These are phyloP conservation scores for Rousettus madagascariensis DNA, from an alignment of 2,797 vertebrate species.

Conservation along the genomic window DNA sequence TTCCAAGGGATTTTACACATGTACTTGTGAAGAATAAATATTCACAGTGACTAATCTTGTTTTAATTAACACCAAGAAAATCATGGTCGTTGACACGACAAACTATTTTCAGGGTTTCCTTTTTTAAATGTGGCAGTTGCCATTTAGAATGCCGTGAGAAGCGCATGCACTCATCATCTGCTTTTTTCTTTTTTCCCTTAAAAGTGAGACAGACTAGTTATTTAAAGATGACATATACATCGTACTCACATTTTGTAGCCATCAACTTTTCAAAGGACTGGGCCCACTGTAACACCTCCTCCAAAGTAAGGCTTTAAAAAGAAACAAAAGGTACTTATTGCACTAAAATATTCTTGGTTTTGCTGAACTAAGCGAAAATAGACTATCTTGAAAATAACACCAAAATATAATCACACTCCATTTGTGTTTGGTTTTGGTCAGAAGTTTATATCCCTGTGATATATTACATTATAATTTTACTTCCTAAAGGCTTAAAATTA, in stretches of 20 bases:
- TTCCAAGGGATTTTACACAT: constrained; percentile 45
- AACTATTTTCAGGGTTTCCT: constrained; percentile 62
- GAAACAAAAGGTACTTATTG: constrained; percentile 26
- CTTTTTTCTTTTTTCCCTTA: neutral
- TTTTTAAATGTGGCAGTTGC: constrained; percentile 38
- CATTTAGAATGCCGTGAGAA: neutral
- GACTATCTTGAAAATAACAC: neutral
- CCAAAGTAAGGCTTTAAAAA: constrained; percentile 86
- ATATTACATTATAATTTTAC: neutral
- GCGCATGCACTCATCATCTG: neutral
- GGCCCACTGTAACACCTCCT: constrained; percentile 90
- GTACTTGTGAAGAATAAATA: constrained; percentile 60
- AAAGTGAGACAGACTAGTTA: neutral
- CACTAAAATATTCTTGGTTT: neutral
- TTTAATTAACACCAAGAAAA: constrained; percentile 69
- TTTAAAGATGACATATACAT: neutral
- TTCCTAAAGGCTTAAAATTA: neutral
- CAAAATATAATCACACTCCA: neutral
- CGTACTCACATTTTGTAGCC: constrained; percentile 89
- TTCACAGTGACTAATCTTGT: constrained; percentile 65
- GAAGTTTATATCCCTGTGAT: neutral
- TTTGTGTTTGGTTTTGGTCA: neutral
- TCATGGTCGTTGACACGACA: neutral
- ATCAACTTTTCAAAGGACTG: constrained; percentile 90
- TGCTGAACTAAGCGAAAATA: neutral